These are phyloP conservation scores for Patella caerulea DNA, from an alignment of 2,888 invertebrate genomes.

Conservation along the genomic window DNA sequence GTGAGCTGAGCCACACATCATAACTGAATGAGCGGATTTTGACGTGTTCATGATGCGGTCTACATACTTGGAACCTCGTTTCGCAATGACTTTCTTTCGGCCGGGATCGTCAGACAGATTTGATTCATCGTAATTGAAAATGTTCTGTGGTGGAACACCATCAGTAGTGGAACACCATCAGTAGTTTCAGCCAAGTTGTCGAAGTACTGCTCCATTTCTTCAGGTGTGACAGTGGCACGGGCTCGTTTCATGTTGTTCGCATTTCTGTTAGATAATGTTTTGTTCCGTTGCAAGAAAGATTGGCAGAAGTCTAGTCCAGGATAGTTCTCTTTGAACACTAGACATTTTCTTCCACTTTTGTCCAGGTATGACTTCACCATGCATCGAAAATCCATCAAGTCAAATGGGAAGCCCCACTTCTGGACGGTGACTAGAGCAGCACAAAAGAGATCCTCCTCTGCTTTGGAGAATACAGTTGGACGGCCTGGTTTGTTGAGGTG, in stretches of 20 bases:
- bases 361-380: background rate
- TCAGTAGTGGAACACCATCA: constrained; percentile 28
- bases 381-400: background rate
- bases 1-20: constrained; percentile 69
- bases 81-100: constrained; percentile 30
- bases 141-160: constrained; percentile 40
- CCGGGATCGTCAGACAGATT: constrained; percentile 68
- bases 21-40: constrained; percentile 64
- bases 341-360: background rate
- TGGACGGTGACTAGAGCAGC: no score
- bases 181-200: constrained; percentile 15
- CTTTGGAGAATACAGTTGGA: no score
- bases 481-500: no score
- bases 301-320: background rate
- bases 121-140: constrained; percentile 67
- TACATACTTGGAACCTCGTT: constrained; percentile 45
- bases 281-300: background rate
- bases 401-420: no score
- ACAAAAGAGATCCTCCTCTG: no score
- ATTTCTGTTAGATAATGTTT: background rate
- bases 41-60: constrained; percentile 54
- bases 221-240: background rate
- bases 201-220: background rate
- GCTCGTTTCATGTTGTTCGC: background rate
- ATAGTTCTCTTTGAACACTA: background rate